These are phyloP conservation scores for Drosophila kohkoa DNA, from an alignment of 1,140 invertebrate genomes.

Conservation along the genomic window DNA sequence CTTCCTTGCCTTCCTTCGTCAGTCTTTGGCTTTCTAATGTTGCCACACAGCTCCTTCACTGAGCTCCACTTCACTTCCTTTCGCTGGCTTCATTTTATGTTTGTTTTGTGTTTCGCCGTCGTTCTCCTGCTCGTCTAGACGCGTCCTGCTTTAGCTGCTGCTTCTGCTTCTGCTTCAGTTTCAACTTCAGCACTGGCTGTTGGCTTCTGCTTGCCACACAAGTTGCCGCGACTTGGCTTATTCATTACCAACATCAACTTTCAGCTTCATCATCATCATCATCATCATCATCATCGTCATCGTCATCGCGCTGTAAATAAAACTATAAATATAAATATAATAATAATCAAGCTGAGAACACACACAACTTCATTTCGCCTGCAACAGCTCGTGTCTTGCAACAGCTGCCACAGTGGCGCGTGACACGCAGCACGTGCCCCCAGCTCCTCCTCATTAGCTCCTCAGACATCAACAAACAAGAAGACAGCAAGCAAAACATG, in stretches of 20 bases:
- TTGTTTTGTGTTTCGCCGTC: slow-evolving; percentile 62
- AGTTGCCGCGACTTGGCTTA: slow-evolving; percentile 65
- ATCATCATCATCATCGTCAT: slow-evolving; percentile 35
- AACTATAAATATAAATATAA: slow-evolving; percentile 71
- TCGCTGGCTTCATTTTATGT: slow-evolving; percentile 62
- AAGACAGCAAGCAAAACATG: slow-evolving; percentile 24
- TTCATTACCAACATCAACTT: slow-evolving; percentile 62
- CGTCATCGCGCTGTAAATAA: slow-evolving; percentile 52
- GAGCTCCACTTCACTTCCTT: slow-evolving; percentile 6
- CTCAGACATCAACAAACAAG: slow-evolving; percentile 64
- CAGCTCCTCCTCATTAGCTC: neutral
- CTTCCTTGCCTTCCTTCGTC: neutral
- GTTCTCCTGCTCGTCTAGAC: slow-evolving; percentile 66
- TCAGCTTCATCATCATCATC: slow-evolving; percentile 26
- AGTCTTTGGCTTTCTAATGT: slow-evolving; percentile 33
- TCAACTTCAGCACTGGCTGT: slow-evolving; percentile 9
- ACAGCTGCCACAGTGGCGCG: slow-evolving; percentile 24
- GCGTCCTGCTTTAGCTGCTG: slow-evolving; percentile 23
- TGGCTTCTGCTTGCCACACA: slow-evolving; percentile 30
- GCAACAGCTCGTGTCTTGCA: slow-evolving; percentile 26
- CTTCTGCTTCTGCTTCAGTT: neutral
- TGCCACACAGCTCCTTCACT: neutral
- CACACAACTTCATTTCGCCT: slow-evolving; percentile 38
- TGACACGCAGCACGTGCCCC: slow-evolving; percentile 57
- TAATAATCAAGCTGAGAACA: slow-evolving; percentile 49